Conservation (phyloP, 1,140 invertebrate genomes). For the Geopemphigus sp. region DNA sequence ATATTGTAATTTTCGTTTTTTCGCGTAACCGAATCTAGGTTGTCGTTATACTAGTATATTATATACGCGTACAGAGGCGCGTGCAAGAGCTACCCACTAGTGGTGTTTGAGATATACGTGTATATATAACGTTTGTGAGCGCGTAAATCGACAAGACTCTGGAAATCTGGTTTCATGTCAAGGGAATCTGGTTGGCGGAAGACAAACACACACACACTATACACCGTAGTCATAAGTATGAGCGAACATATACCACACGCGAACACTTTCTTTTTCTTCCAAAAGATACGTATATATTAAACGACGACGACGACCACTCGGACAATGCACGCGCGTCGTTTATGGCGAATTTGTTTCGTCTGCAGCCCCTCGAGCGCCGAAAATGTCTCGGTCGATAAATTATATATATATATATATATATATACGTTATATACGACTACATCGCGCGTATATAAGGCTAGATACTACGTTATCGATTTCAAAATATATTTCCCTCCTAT, state of each 20-base stretch:
- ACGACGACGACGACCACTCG: too few species aligned
- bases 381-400: not conserved
- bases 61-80: not conserved
- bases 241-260: not conserved
- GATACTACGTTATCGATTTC: not conserved
- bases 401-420: not conserved
- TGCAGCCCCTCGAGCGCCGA: not conserved
- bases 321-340: too few species aligned
- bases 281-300: too few species aligned
- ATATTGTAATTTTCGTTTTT: constrained; percentile 2
- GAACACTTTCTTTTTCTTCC: constrained; percentile 31
- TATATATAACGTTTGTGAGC: too few species aligned
- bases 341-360: not conserved
- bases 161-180: constrained; percentile 44
- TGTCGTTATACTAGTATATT: not conserved
- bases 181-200: constrained; percentile 47
- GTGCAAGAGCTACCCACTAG: not conserved
- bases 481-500: not conserved
- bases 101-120: too few species aligned
- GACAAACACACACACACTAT: not conserved
- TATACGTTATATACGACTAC: too few species aligned
- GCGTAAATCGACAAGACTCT: not conserved
- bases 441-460: too few species aligned
- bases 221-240: not conserved
- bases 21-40: constrained; percentile 37